Conservation (phyloP, 2,888 invertebrate species). For the Automeris io region DNA sequence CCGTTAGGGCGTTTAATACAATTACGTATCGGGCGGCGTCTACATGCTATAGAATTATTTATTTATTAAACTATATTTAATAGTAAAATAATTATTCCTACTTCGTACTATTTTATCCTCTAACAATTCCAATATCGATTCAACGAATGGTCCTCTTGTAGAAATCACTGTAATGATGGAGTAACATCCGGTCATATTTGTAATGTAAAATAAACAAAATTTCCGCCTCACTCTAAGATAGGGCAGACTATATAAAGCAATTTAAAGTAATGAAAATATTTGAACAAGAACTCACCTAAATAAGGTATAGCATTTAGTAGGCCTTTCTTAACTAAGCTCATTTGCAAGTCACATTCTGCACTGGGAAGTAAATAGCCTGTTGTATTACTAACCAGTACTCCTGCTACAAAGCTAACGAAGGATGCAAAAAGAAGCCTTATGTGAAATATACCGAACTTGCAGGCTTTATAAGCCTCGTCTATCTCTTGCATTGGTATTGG, state of each 20-base stretch:
- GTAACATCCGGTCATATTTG: too few species aligned
- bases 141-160: too few species aligned
- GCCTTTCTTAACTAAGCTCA: conserved; percentile 51
- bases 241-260: too few species aligned
- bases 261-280: background rate
- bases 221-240: too few species aligned
- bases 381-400: conserved; percentile 35
- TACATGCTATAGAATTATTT: too few species aligned
- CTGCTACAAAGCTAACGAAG: conserved; percentile 32
- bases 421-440: conserved; percentile 33
- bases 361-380: conserved; percentile 48
- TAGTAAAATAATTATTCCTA: too few species aligned
- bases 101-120: too few species aligned
- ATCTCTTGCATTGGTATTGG: conserved; percentile 48
- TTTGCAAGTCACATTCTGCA: conserved; percentile 55
- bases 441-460: conserved; percentile 50
- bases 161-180: too few species aligned
- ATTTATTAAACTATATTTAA: too few species aligned
- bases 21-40: too few species aligned
- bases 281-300: conserved; percentile 34
- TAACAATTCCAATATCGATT: background rate
- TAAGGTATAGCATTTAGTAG: conserved; percentile 51
- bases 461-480: conserved; percentile 42
- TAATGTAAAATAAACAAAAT: too few species aligned
- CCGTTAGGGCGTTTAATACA: too few species aligned